Base-by-base conservation (phyloP, 2,888 invertebrate genomes). In the Stenichneumon culpator region DNA sequence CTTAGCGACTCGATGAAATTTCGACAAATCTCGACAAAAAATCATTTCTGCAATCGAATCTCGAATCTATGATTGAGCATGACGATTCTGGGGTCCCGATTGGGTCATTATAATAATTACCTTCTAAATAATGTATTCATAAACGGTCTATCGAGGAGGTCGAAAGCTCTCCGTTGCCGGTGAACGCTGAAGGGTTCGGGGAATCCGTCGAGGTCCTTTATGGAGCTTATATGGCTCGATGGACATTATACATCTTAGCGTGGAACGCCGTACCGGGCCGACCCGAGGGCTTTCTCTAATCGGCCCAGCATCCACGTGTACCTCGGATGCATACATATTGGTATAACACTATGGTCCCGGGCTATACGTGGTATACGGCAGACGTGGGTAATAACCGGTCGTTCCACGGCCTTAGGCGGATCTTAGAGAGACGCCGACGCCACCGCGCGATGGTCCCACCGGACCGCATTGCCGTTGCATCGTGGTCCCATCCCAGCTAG, bases 341-440 rank as follows among this genome's bases (percentile, higher is more conserved):
- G 75, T 67, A 65, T 75, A 75, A 74, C 44, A 72, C 74, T 39
- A 57, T 28, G 68, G 28, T 3, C 50, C 39, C 16, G 16, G 44
- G 47, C 32, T 74, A 65, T 79, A 75, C 70, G 39, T 60, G 67
- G 67, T 54, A 68, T 73, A 70, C 50, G 47, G 67, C 79, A 85
- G 82, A 79, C 57, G 70, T 82, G 79, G 82, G 82, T 85, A 85
- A 85, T 85, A 85, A 85, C 82, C 79, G 74, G 78, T 82, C 85
- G 77, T 82, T 79, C 57, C 52, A 63, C 60, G 72, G 75, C 85
- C 82, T 85, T 77, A 77, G 82, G 67, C 79, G 70, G 79, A 77
- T 82, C 79, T 85, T 82, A 82, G 65, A 67, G 79, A 69, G 70
- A 63, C 65, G 68, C 68, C 74, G 73, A 81, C 79, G 65, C 57